These are phyloP conservation scores for Neosilurus hyrtlii DNA, from an alignment of 2,797 vertebrate species.

Conservation along the genomic window DNA sequence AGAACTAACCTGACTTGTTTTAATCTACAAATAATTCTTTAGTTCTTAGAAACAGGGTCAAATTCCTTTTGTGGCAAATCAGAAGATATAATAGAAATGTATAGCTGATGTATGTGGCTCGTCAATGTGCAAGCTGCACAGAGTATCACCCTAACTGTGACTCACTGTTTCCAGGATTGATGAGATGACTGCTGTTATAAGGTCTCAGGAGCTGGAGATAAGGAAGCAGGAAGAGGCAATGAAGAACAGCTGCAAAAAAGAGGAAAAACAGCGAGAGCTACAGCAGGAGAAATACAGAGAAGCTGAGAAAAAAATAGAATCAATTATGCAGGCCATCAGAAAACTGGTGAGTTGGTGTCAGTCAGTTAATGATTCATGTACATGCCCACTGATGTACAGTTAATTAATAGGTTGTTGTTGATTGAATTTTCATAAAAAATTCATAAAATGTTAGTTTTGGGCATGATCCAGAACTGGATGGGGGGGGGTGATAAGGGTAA, in stretches of 20 bases:
- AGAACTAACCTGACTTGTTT: background rate
- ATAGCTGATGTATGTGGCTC: no score
- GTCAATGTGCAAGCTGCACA: background rate
- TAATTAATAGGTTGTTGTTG: background rate
- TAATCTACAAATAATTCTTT: background rate
- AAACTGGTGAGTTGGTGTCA: slow-evolving; percentile 62
- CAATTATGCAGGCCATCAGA: slow-evolving; percentile 59
- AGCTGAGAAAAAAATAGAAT: slow-evolving; percentile 62
- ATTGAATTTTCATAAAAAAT: no score
- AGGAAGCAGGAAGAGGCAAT: slow-evolving; percentile 71
- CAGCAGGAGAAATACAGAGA: slow-evolving; percentile 63
- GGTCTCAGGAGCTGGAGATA: slow-evolving; percentile 67
- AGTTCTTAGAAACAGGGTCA: background rate
- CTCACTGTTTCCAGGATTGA: slow-evolving; percentile 67
- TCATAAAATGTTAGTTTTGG: no score
- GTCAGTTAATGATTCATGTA: background rate
- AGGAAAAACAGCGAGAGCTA: slow-evolving; percentile 68
- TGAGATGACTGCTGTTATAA: slow-evolving; percentile 73
- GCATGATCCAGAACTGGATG: no score
- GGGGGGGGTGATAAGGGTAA: no score
- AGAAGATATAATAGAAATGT: background rate
- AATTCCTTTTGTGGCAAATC: background rate
- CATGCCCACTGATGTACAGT: background rate
- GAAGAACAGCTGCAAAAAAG: slow-evolving; percentile 60
- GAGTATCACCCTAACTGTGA: background rate